These are phyloP conservation scores for Apodemus sylvaticus DNA, from an alignment of 2,113 vertebrate genomes.

Conservation along the genomic window DNA sequence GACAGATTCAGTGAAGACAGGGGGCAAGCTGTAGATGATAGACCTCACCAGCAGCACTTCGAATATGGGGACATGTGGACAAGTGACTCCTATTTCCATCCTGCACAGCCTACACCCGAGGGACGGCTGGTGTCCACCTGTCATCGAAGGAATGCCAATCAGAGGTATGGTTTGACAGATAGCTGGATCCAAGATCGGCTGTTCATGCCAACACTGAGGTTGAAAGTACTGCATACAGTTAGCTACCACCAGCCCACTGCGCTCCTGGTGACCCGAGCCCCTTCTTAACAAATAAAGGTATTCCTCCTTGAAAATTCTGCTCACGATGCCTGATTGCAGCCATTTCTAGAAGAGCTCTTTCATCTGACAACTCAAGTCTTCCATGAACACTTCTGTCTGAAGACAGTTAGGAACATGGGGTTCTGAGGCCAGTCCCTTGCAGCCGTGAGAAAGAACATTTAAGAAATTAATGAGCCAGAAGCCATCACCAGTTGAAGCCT, in stretches of 20 bases:
- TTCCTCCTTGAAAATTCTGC: not conserved
- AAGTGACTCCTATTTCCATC: not conserved
- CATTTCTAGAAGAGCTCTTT: not conserved
- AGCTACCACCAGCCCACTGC: not conserved
- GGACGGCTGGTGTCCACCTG: rapidly evolving
- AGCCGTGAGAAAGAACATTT: not conserved
- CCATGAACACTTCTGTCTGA: not conserved
- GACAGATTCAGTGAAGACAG: rapidly evolving
- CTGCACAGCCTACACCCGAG: not conserved
- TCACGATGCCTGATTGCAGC: not conserved
- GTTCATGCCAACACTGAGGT: not conserved
- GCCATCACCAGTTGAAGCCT: not conserved
- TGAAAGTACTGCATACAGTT: rapidly evolving
- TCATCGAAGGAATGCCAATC: not conserved
- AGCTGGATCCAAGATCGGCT: not conserved
- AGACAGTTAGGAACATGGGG: not conserved
- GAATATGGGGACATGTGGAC: not conserved
- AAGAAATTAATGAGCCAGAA: not conserved
- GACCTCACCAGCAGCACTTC: not conserved
- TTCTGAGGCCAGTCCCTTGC: not conserved
- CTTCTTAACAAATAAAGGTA: rapidly evolving
- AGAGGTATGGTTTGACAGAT: not conserved
- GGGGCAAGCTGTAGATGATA: not conserved
- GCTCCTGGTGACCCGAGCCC: rapidly evolving
- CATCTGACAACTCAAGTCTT: not conserved